A percentile compares a stretch with the other conserved stretches of the same genome.
Conservation (phyloP, 92 coral and sea anemone genomes). For the Zoanthus sociatus region DNA sequence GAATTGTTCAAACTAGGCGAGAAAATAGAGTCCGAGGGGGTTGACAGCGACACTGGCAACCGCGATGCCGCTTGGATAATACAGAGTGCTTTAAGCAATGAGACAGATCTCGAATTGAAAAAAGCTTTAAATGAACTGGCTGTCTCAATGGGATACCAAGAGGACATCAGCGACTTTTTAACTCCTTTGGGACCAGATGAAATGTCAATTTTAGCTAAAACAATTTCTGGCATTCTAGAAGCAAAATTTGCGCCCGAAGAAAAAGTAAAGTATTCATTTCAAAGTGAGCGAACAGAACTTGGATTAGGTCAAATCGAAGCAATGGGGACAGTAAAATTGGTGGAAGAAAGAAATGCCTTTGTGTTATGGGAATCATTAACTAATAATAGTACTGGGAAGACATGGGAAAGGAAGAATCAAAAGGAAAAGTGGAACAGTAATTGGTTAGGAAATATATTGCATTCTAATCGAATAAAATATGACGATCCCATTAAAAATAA, state of each 20-base stretch:
- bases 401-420: too few relatives aligned
- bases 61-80: conserved; percentile 1
- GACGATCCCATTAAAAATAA: not conserved
- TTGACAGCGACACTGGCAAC: conserved; percentile 8
- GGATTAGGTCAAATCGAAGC: conserved; percentile 10
- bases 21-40: conserved; percentile 15
- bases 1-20: conserved; percentile 18
- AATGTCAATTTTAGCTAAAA: not conserved
- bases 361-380: too few relatives aligned
- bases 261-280: conserved; percentile 5
- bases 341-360: too few relatives aligned
- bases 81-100: not conserved
- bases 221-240: not conserved
- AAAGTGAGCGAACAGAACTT: not conserved
- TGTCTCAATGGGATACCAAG: not conserved
- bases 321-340: too few relatives aligned
- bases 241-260: conserved; percentile 1
- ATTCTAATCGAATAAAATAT: not conserved
- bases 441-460: too few relatives aligned
- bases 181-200: not conserved
- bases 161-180: not conserved
- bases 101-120: not conserved
- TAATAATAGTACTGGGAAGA: too few relatives aligned
- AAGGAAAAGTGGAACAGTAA: too few relatives aligned
- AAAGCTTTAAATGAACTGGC: not conserved